Percentiles rank a stretch among this genome's conserved stretches.
These are phyloP conservation scores for Aphrocallistes beatrix DNA, from an alignment of 37 sponge, comb jelly and placozoan species.

Conservation along the genomic window DNA sequence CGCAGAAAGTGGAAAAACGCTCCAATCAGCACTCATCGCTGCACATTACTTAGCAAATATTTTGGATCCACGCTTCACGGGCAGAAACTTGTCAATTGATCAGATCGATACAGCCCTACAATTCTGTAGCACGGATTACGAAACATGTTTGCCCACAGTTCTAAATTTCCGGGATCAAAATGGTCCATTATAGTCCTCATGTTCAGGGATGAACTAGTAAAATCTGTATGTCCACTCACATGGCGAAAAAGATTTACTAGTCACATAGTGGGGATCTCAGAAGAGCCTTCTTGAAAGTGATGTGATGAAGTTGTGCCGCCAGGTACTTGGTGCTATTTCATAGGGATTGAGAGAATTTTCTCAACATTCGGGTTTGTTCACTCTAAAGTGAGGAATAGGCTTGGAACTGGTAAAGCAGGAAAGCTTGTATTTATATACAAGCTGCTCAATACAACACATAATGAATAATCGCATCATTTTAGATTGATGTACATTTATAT, in stretches of 20 bases:
- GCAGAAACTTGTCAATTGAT: background rate
- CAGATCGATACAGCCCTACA: background rate
- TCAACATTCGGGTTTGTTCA: background rate
- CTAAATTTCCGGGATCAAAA: background rate
- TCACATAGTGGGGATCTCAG: conserved; percentile 18
- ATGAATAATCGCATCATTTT: background rate
- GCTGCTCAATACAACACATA: background rate
- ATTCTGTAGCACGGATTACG: background rate
- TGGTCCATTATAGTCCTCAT: background rate
- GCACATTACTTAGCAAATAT: background rate
- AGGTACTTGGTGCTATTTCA: background rate
- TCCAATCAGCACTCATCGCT: background rate
- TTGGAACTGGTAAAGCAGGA: background rate
- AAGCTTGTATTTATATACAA: conserved; percentile 9
- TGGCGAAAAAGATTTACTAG: no score
- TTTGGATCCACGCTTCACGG: background rate
- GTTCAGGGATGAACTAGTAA: background rate
- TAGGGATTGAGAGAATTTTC: conserved; percentile 5
- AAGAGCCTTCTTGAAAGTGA: background rate
- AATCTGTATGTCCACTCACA: background rate
- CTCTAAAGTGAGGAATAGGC: background rate
- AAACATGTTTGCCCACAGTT: conserved; percentile 2
- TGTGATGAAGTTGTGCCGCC: background rate
- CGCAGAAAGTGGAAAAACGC: background rate
- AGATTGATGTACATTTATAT: background rate